Conservation (phyloP, 35 echinoderm and acorn worm species). For the Heliocidaris tuberculata region DNA sequence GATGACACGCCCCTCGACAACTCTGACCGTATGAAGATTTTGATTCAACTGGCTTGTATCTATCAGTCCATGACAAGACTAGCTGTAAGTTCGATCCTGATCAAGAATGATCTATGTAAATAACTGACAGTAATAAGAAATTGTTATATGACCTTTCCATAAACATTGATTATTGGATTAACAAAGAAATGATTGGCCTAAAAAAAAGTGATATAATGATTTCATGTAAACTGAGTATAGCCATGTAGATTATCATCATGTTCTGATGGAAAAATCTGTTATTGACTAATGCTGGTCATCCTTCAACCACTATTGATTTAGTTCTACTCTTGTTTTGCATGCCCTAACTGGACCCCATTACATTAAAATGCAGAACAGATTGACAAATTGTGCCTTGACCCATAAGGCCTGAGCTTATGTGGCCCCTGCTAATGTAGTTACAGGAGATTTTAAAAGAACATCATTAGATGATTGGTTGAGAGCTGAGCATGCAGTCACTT, state of each 20-base stretch:
- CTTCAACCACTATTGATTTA: not conserved
- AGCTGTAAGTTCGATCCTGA: not conserved
- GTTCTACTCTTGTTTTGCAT: not conserved
- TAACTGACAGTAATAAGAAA: not conserved
- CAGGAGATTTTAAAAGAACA: too few species aligned
- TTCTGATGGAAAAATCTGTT: not conserved
- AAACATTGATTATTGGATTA: not conserved
- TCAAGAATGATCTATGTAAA: not conserved
- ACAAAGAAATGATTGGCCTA: not conserved
- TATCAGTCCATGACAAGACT: slow-evolving; percentile 28
- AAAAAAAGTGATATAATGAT: not conserved
- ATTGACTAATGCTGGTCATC: not conserved
- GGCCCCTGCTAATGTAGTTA: too few species aligned
- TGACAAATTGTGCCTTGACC: too few species aligned
- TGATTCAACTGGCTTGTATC: slow-evolving; percentile 34
- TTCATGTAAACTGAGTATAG: not conserved
- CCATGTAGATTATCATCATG: not conserved
- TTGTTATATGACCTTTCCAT: not conserved
- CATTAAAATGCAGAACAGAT: not conserved
- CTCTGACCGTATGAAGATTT: slow-evolving; percentile 27
- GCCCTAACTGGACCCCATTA: not conserved
- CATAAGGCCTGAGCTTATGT: too few species aligned
- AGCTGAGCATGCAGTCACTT: too few species aligned
- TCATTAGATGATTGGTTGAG: too few species aligned
- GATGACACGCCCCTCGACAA: slow-evolving; percentile 35